These are phyloP conservation scores for Lycia hirtaria DNA, from an alignment of 2,888 invertebrate species.

Conservation along the genomic window DNA sequence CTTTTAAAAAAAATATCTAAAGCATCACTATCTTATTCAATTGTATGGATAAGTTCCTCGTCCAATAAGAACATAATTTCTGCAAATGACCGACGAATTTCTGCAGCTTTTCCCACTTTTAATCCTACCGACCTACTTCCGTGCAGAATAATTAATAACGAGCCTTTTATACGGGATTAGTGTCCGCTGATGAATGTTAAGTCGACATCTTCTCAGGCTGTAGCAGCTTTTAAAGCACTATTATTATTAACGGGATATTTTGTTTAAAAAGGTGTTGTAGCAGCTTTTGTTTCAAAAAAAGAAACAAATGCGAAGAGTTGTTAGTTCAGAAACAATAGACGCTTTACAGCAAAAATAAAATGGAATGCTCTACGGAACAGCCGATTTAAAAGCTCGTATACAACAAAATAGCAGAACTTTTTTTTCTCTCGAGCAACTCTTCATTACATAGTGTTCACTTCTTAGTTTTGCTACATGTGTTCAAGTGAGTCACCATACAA, in stretches of 20 bases:
- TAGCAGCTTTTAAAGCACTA: conserved; percentile 21
- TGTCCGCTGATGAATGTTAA: conserved; percentile 32
- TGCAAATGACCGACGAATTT: conserved; percentile 19
- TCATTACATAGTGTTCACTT: no score
- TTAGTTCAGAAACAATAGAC: conserved; percentile 7
- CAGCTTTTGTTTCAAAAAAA: conserved; percentile 22
- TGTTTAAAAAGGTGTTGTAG: no score
- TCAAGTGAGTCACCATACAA: no score
- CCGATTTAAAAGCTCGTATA: background rate
- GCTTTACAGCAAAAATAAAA: conserved; percentile 12
- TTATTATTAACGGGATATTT: no score
- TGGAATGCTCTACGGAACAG: background rate
- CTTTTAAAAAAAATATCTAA: no score
- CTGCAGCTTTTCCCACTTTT: conserved; percentile 10
- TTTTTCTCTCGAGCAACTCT: no score
- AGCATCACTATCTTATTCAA: background rate
- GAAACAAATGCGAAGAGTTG: conserved; percentile 7
- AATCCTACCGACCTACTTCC: conserved; percentile 37
- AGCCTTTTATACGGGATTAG: conserved; percentile 38
- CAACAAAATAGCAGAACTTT: background rate
- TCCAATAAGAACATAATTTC: background rate
- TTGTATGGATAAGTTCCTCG: background rate
- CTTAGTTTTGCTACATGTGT: no score
- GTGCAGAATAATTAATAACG: conserved; percentile 38
- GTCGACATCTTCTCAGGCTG: conserved; percentile 18